Conservation (phyloP, 2,888 invertebrate species). For the Polydesmus complanatus region DNA sequence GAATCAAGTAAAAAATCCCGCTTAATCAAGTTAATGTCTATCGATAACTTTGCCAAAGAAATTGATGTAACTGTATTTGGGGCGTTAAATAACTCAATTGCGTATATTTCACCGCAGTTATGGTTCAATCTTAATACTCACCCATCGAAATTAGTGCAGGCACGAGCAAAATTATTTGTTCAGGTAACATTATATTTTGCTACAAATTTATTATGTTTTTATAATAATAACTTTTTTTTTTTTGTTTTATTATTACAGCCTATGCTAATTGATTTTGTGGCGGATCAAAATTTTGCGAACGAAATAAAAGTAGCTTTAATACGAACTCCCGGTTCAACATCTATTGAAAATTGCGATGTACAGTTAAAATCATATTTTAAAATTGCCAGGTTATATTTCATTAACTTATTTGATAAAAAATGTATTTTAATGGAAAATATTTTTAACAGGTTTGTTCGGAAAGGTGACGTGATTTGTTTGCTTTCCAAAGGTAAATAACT, state of each 20-base stretch:
- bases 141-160: conserved; percentile 20
- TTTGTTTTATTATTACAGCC: neutral
- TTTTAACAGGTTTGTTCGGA: conserved; percentile 5
- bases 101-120: conserved; percentile 21
- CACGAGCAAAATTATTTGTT: conserved; percentile 17
- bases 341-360: neutral
- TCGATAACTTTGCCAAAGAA: neutral
- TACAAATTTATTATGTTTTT: neutral
- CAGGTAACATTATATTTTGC: conserved; percentile 6
- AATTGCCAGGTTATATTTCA: conserved; percentile 1
- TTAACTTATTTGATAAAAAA: neutral
- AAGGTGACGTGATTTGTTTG: conserved; percentile 13
- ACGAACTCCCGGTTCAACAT: neutral
- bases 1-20: too few species aligned
- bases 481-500: neutral
- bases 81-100: neutral
- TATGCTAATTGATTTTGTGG: neutral
- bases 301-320: conserved; percentile 8
- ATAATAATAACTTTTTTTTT: neutral
- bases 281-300: neutral
- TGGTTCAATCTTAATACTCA: conserved; percentile 23
- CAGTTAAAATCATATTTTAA: conserved; percentile 5
- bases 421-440: neutral
- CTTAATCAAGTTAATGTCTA: conserved; percentile 2
- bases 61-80: conserved; percentile 2